Conservation (phyloP, 2,797 vertebrate genomes). For the Hemibagrus guttatus region DNA sequence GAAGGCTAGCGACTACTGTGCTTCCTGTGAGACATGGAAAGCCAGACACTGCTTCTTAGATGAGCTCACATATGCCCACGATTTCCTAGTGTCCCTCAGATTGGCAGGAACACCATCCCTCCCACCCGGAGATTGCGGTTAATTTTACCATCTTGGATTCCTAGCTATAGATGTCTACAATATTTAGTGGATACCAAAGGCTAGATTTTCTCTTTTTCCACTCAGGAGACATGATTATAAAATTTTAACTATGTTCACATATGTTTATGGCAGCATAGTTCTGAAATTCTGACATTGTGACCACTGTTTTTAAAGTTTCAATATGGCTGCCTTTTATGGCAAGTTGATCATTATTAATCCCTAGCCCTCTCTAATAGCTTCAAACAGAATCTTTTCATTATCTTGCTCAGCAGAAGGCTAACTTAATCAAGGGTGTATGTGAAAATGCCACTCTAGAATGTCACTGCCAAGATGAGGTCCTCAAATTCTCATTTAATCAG, state of each 20-base stretch:
- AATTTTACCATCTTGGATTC: background rate
- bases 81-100: background rate
- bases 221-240: background rate
- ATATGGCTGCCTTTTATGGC: background rate
- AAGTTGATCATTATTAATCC: slow-evolving; percentile 35
- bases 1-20: background rate
- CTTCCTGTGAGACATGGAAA: background rate
- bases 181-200: background rate
- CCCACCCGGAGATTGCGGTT: background rate
- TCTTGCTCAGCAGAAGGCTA: slow-evolving; percentile 52
- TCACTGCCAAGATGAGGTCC: slow-evolving; percentile 46
- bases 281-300: background rate
- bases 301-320: background rate
- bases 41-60: background rate
- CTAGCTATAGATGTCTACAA: background rate
- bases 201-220: no score
- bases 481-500: slow-evolving; percentile 17
- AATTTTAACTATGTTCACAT: background rate
- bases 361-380: slow-evolving; percentile 37
- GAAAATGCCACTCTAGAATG: slow-evolving; percentile 54
- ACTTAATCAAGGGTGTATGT: slow-evolving; percentile 41
- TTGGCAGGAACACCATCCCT: background rate
- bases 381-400: slow-evolving; percentile 48
- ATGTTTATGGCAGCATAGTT: background rate
- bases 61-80: background rate